Evolutionary conservation across 2,113 vertebrate genomes (phyloP).

Genomic region (Tricholaema leucomelas): DNA sequence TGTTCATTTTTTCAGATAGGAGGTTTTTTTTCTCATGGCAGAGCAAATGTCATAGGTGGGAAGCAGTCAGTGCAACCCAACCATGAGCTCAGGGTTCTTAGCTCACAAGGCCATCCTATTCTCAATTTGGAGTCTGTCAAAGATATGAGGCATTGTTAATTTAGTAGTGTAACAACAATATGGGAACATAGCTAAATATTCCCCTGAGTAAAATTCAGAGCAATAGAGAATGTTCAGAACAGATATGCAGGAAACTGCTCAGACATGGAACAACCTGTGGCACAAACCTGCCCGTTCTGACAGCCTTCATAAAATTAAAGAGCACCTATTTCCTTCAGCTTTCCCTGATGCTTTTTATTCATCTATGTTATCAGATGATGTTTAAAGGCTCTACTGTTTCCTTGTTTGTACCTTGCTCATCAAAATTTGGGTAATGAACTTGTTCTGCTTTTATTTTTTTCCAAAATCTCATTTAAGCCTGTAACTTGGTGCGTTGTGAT

Average conservation of each 20-base stretch:
- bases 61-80: neutral
- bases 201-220: neutral
- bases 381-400: slow-evolving; percentile 42
- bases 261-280: neutral
- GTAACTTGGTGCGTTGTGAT: neutral
- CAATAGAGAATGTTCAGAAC: neutral
- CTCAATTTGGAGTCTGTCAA: neutral
- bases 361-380: slow-evolving; percentile 10
- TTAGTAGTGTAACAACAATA: neutral
- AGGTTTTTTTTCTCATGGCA: neutral
- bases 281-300: neutral
- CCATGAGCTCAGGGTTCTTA: fast-evolving
- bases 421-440: slow-evolving; percentile 39
- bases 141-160: neutral
- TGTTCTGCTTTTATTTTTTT: slow-evolving; percentile 46
- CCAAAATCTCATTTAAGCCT: slow-evolving; percentile 41
- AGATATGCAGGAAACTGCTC: neutral
- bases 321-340: neutral
- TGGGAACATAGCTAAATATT: neutral
- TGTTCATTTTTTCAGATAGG: neutral
- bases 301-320: slow-evolving; percentile 5
- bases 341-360: slow-evolving; percentile 42
- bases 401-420: slow-evolving; percentile 40
- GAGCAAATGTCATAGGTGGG: neutral
- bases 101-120: fast-evolving